Percentiles rank a stretch among this genome's conserved stretches.
These are phyloP conservation scores for Scelioninae gen. 1 DNA, from an alignment of 2,888 invertebrate genomes.

Conservation along the genomic window DNA sequence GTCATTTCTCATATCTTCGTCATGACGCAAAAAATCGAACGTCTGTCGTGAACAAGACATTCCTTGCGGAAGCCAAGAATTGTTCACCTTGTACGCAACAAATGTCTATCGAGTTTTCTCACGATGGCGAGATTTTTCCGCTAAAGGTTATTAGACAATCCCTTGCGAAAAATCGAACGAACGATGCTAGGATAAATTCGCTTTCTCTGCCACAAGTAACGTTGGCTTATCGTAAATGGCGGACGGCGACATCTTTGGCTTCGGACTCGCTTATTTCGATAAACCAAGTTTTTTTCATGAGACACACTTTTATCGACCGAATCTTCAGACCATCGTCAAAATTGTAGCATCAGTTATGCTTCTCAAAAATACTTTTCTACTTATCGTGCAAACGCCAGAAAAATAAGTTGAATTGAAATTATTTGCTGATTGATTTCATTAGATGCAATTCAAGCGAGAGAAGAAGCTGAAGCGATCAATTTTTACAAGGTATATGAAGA, in stretches of 20 bases:
- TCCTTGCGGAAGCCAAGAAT: constrained; percentile 75
- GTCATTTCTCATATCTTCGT: constrained; percentile 44
- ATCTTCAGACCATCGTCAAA: constrained; percentile 26
- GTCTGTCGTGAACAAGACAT: constrained; percentile 80
- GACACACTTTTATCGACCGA: constrained; percentile 50
- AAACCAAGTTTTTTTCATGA: constrained; percentile 59
- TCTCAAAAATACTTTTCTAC: neutral
- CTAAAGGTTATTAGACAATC: constrained; percentile 60
- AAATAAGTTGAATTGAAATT: neutral
- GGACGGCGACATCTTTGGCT: constrained; percentile 51
- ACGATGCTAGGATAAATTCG: constrained; percentile 60
- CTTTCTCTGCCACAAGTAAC: constrained; percentile 53
- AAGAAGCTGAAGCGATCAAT: neutral
- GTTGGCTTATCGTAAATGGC: constrained; percentile 64
- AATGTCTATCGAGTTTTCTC: constrained; percentile 70
- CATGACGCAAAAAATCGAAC: constrained; percentile 74
- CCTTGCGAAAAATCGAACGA: constrained; percentile 68
- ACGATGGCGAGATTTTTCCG: constrained; percentile 44
- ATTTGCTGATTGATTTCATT: no score
- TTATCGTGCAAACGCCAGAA: neutral
- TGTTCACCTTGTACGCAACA: constrained; percentile 75
- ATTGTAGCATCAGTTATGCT: constrained; percentile 29
- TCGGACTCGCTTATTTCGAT: constrained; percentile 54
- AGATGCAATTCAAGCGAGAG: neutral
- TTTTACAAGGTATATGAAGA: constrained; percentile 4